Evolutionary conservation across 2,888 invertebrate genomes (phyloP), one percentile per base, ranked within the genome.

Genomic region (Trachelus troglodyta): DNA sequence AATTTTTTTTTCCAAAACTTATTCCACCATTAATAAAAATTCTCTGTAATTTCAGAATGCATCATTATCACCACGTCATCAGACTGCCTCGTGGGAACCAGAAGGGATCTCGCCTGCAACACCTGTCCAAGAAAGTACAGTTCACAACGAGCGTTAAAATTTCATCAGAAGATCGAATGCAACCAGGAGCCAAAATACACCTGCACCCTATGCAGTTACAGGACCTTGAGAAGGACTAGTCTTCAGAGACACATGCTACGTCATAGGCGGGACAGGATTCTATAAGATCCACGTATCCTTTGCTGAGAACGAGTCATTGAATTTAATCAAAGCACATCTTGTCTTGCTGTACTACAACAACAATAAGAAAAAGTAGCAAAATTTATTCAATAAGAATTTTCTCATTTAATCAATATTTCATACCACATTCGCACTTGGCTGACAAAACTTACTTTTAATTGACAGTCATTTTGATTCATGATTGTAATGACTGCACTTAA

Each of bases 161-260:
- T 85, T 77, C 88, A 89, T 81, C 85, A 85, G 75, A 83, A 79
- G 73, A 83, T 84, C 79, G 88, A 89, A 74, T 88, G 88, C 75
- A 87, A 86, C 73, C 80, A 80, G 30, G 85, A 88, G 71, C 86
- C 87, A 11, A 85, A 85, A 76, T 86, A 85, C 73, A 81, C 76
- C 75, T 91, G 90, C 79, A 83, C 83, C 34, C 80, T 86, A 34
- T 91, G 91, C 80, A 81, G 76, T 40, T 89, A 89, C 81, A 85
- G 82, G 79, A 85, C 88, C 4, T 80, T 85, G 76, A 80, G 89
- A 69, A 88, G 86, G 79, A 85, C 87, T 12, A 85, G 87, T 79
- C 84, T 90, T 12, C 82, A 84, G 75, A 84, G 88, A 69, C 89
- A 90, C 79, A 86, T 87, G 81, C 82, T 83, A 30, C 79, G 84